Conservation (phyloP, 2,797 vertebrate genomes). For the Merluccius polli region DNA sequence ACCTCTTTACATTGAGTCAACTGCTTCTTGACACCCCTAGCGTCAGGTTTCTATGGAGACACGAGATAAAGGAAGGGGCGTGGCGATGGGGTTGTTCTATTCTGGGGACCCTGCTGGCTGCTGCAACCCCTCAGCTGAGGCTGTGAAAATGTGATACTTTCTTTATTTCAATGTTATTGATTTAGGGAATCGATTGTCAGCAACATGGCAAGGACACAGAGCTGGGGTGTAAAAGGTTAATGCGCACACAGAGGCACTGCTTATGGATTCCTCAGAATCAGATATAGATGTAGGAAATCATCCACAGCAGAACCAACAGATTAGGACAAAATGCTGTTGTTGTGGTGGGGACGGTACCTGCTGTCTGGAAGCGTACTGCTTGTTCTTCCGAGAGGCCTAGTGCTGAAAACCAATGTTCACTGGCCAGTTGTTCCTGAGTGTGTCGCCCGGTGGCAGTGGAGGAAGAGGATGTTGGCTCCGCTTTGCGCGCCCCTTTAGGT, state of each 20-base stretch:
- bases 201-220: slow-evolving; percentile 20
- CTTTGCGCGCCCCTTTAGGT: slow-evolving; percentile 35
- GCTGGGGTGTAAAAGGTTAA: neutral
- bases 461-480: slow-evolving; percentile 24
- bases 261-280: neutral
- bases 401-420: slow-evolving; percentile 69
- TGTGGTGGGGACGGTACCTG: slow-evolving; percentile 54
- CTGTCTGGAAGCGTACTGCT: slow-evolving; percentile 49
- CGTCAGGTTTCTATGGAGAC: slow-evolving; percentile 42
- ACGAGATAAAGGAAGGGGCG: neutral
- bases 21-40: too few species aligned
- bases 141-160: slow-evolving; percentile 50
- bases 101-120: slow-evolving; percentile 15
- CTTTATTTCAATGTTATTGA: slow-evolving; percentile 40
- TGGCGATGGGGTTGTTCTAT: slow-evolving; percentile 19
- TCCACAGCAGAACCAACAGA: neutral
- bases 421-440: slow-evolving; percentile 77
- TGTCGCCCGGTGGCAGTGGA: slow-evolving; percentile 47
- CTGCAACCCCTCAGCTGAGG: too few species aligned
- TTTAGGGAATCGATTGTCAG: slow-evolving; percentile 20
- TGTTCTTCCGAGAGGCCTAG: slow-evolving; percentile 60
- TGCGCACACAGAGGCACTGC: neutral
- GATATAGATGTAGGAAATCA: neutral
- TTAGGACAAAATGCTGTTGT: neutral
- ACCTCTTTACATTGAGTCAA: too few species aligned